Evolutionary conservation across 2,888 invertebrate species (phyloP), one percentile per base, ranked within the genome.

Genomic region (Eupeodes luniger): DNA sequence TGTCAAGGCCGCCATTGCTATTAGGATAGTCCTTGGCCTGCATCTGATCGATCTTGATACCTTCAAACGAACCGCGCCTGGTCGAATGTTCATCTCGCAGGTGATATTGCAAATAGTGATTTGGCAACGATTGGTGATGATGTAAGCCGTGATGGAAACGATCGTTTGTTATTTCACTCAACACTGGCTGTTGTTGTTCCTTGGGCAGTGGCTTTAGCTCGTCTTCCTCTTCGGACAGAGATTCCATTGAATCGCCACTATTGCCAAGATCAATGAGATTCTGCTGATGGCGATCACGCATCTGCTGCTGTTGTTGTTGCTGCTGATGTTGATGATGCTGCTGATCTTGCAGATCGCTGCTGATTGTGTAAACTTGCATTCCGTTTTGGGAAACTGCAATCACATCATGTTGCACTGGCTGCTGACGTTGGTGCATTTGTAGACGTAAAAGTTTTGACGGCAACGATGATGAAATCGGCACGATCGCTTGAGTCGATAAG

Each of bases 161-260:
- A 75, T 88, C 85, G 40, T 87, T 85, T 16, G 69, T 84, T 72
- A 66, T 88, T 53, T 88, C 88, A 74, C 61, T 85, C 47, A 88
- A 49, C 12, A 88, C 88, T 36, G 88, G 88, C 19, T 76, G 82
- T 5, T 89, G 84, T 10, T 85, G 84, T 61, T 90, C 85, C 61
- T 88, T 84, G 10, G 87, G 89, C 81, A 94, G 89, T 4, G 94
- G 94, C 77, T 93, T 93, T 14, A 94, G 90, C 69, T 94, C 93
- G 87, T 94, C 93, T 61, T 93, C 93, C 83, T 93, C 93, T 82
- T 93, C 94, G 9, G 90, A 89, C 55, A 90, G 89, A 0, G 93
- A 93, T 66, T 93, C 93, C 83, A 91, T 92, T 0, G 92, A 92
- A 40, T 92, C 92, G 1, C 91, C 92, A 16, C 92, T 92, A 14